Evolutionary conservation across 2,113 vertebrate species (phyloP), one percentile per base, ranked within the genome.

Genomic region (Vireo altiloquus): DNA sequence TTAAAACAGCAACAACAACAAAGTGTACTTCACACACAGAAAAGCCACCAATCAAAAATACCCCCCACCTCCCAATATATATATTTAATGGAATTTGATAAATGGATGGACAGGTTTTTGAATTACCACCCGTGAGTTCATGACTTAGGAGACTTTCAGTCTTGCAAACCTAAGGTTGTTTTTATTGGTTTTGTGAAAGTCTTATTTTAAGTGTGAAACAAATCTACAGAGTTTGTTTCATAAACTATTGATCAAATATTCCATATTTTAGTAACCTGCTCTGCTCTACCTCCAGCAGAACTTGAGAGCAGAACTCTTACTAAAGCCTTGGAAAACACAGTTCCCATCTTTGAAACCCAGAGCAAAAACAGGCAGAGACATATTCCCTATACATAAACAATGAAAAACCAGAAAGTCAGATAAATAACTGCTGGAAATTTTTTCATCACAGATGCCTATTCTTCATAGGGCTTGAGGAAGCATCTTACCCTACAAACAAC

Each of bases 61-160:
- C 7, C 0, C 3, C 1, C 6, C 13, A 16, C 13, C 10, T 4
- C 3, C 13, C 28, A 22, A 31, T 17, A 22, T n/a, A 25, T 47
- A 25, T 14, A 9, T 35, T 11, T 27, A 46, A n/a, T 19, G 5
- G 39, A 42, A 65, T 50, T 49, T 49, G 24, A 63, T 50, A 83
- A 35, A 35, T 4, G 10, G 17, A 50, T 49, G 3, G 82, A 54
- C 10, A 23, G 1, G 7, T 66, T 81, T 89, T 72, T 69, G 50
- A 90, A 86, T 65, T 69, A 17, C 14, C 10, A 56, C 2, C 1
- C 3, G 5, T 69, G 33, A 63, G 14, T 22, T 46, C 6, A 18
- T 69, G n/a, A 40, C 52, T 87, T 61, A 24, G 22, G 46, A 76
- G 52, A 28, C 23, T 52, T 91, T 31, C 28, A 31, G 40, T 30